Evolutionary conservation across 2,113 vertebrate species (phyloP), one percentile per base, ranked within the genome.

Genomic region (Beaufortia kweichowensis): DNA sequence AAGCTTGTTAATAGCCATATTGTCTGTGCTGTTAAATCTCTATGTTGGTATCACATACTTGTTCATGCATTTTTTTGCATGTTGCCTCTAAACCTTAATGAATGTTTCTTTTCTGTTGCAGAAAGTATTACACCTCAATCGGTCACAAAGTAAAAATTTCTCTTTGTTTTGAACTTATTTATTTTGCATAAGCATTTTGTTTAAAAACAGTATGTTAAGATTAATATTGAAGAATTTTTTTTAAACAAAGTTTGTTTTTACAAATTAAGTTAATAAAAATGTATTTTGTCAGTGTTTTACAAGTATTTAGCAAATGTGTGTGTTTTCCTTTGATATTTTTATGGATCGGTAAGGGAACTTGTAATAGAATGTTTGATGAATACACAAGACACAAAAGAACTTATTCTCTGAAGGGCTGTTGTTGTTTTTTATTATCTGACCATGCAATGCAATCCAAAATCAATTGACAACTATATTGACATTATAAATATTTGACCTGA

Each of bases 291-390:
- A 21, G 2, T 5, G 8, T 70, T 70, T 70, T 1, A 7, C 19
- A 21, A 48, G 7, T 31, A 33, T 23, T 23, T 33, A 33, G 66
- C 11, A 53, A 14, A 53, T 53, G 7, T 33, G 23, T 62, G n/a
- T n/a, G n/a, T n/a, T n/a, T 60, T 68, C 31, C 17, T 10, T 41
- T 29, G 28, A 9, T 11, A 33, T 75, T 69, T 79, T 48, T 53
- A 24, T 35, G 53, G 19, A 35, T 56, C 1, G 23, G 8, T 56
- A 57, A 71, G 26, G 26, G 31, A 39, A 61, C 12, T 53, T 66
- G 65, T 65, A 65, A 24, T 77, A 39, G 43, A 17, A 66, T 62
- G 28, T 57, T 70, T 57, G 59, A 64, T 48, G 14, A 80, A 68
- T 76, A 64, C 70, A 69, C n/a, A 0, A n/a, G 6, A 60, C 46